Evolutionary conservation across 1,140 invertebrate genomes (phyloP).

Genomic region (Psilanteris sp.): DNA sequence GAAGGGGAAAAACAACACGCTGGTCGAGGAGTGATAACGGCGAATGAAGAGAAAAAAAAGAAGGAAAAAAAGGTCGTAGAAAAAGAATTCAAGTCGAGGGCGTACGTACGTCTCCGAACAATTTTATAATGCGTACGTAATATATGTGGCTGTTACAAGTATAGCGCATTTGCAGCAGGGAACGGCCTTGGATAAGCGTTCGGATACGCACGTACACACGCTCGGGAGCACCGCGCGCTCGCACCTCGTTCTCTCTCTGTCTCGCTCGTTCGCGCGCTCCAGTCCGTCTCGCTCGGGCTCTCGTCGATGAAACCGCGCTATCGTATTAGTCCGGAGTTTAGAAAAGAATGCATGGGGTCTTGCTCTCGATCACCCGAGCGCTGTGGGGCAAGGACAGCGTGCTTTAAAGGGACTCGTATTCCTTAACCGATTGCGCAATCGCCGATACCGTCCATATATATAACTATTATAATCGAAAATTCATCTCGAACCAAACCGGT

Average conservation of each 20-base stretch:
- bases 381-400: conserved; percentile 65
- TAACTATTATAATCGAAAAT: conserved; percentile 62
- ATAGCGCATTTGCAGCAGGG: conserved; percentile 59
- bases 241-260: conserved; percentile 1
- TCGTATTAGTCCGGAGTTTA: conserved; percentile 62
- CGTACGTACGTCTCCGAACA: conserved; percentile 37
- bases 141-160: conserved; percentile 59
- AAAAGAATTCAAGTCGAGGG: conserved; percentile 22
- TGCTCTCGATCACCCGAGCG: conserved; percentile 60
- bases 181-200: conserved; percentile 70
- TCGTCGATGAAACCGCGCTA: conserved; percentile 40
- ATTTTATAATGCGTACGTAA: conserved; percentile 52
- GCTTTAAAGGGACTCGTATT: conserved; percentile 66
- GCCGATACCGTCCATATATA: conserved; percentile 8
- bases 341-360: conserved; percentile 68
- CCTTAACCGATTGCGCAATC: conserved; percentile 57
- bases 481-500: conserved; percentile 48
- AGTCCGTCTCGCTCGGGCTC: conserved; percentile 1
- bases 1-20: conserved; percentile 15
- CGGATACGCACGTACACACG: conserved; percentile 61
- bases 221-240: conserved; percentile 48
- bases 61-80: too few relatives aligned
- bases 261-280: background rate
- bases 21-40: conserved; percentile 7
- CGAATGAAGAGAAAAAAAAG: conserved; percentile 9